Conservation (phyloP, 2,888 invertebrate species). For the Melinaea menophilus region DNA sequence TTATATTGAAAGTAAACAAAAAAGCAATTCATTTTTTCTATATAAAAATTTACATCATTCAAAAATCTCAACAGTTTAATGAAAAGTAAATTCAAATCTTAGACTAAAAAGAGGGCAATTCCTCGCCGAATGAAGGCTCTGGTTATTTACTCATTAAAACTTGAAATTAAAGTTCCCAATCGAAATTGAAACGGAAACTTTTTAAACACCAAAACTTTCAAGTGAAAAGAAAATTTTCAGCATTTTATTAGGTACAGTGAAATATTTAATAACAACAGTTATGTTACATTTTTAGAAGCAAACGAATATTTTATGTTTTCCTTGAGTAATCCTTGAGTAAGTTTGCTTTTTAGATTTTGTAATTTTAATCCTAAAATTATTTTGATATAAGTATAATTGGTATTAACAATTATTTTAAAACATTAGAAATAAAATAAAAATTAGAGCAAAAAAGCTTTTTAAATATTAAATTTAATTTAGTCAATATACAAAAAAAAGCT, state of each 20-base stretch:
- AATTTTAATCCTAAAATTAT: too few relatives aligned
- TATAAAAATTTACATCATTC: conserved; percentile 3
- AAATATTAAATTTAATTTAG: too few relatives aligned
- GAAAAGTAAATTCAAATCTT: conserved; percentile 32
- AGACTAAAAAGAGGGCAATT: conserved; percentile 55
- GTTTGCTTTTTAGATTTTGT: too few relatives aligned
- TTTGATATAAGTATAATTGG: too few relatives aligned
- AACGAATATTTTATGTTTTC: too few relatives aligned
- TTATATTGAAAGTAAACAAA: conserved; percentile 1
- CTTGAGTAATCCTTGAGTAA: background rate
- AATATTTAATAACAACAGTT: conserved; percentile 4
- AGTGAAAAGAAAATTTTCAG: conserved; percentile 33
- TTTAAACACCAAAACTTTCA: conserved; percentile 35
- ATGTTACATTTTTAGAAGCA: background rate
- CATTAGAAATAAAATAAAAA: too few relatives aligned
- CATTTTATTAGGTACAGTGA: conserved; percentile 16
- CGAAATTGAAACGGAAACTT: conserved; percentile 52
- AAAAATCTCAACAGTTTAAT: conserved; percentile 7
- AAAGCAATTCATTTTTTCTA: background rate
- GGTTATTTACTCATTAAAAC: conserved; percentile 75
- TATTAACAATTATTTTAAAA: too few relatives aligned
- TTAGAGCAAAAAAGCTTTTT: too few relatives aligned
- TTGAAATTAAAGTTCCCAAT: conserved; percentile 59
- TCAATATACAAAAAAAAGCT: too few relatives aligned
- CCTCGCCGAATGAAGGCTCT: conserved; percentile 48